Evolutionary conservation across 2,888 invertebrate genomes (phyloP), one percentile per base, ranked within the genome.

Genomic region (Apotomis betuletana): DNA sequence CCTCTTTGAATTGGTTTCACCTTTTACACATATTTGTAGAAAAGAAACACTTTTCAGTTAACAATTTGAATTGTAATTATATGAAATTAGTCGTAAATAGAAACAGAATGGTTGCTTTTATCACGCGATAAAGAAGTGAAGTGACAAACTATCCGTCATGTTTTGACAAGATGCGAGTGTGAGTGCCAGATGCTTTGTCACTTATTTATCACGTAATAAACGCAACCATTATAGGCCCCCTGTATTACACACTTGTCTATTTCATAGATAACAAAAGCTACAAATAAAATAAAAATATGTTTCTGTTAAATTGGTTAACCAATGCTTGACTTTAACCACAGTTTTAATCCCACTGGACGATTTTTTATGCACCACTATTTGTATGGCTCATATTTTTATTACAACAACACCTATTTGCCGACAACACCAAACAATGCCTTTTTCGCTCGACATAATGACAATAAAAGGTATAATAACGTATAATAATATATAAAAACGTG

Each of bases 51-150:
- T 57, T 36, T 46, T 9, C 65, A 10, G 65, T 3, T 46, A 57
- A 57, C 27, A 65, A 27, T 65, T 65, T 46, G 2, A 46, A 27
- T 64, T 55, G 55, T 55, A 64, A 64, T 64, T 64, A 57, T 55
- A 6, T 46, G 57, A 36, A 57, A 57, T 57, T 65, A 65, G 65
- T 36, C 27, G 27, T 27, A 27, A 27, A 27, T 27, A 27, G 27
- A 2, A 27, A 27, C 27, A 27, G 27, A 27, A 27, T 27, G 27
- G 27, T 27, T 27, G 27, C 27, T 27, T 27, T 27, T 27, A 27
- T 27, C 27, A 27, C 2, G 27, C 27, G 2, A 27, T 27, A 27
- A 27, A 27, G 27, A 27, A 27, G 27, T 27, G 27, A 27, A 27
- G 27, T 27, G 27, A 27, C 27, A 27, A 27, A 27, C 2, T 2